Evolutionary conservation across 2,797 vertebrate genomes (phyloP).

Genomic region (Manis crassicaudata): DNA sequence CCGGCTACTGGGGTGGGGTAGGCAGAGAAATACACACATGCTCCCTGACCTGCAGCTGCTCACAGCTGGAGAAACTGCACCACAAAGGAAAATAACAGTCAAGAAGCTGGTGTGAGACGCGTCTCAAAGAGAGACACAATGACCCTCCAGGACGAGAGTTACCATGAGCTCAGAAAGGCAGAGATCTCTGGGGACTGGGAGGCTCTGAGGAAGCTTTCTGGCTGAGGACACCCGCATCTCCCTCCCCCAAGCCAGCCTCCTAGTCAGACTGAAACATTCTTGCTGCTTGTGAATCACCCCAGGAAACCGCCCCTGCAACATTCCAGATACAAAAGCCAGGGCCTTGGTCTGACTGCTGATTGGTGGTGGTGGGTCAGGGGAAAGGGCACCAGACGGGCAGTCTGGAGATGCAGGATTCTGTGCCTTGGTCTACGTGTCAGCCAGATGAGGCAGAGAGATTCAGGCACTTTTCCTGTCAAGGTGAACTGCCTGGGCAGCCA

Average conservation of each 20-base stretch:
- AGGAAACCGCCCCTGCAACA: neutral
- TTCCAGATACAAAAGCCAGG: constrained; percentile 23
- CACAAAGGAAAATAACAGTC: neutral
- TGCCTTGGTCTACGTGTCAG: neutral
- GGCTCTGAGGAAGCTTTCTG: neutral
- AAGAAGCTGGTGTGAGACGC: neutral
- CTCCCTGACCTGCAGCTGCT: neutral
- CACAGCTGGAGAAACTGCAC: neutral
- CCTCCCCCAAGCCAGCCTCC: neutral
- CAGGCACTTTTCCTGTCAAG: neutral
- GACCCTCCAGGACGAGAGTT: neutral
- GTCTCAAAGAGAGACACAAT: neutral
- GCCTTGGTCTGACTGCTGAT: constrained; percentile 4
- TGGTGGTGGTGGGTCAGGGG: neutral
- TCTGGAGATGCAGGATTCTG: neutral
- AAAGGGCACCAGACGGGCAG: neutral
- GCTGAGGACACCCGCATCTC: neutral
- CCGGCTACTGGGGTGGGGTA: neutral
- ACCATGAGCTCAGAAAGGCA: neutral
- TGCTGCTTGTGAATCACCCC: constrained; percentile 50
- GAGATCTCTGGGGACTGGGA: neutral
- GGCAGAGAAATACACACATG: neutral
- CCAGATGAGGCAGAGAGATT: neutral
- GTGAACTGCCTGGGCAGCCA: neutral
- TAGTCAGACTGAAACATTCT: neutral